These are phyloP conservation scores for Drosophila mercatorum DNA, from an alignment of 2,888 invertebrate genomes.

Conservation along the genomic window DNA sequence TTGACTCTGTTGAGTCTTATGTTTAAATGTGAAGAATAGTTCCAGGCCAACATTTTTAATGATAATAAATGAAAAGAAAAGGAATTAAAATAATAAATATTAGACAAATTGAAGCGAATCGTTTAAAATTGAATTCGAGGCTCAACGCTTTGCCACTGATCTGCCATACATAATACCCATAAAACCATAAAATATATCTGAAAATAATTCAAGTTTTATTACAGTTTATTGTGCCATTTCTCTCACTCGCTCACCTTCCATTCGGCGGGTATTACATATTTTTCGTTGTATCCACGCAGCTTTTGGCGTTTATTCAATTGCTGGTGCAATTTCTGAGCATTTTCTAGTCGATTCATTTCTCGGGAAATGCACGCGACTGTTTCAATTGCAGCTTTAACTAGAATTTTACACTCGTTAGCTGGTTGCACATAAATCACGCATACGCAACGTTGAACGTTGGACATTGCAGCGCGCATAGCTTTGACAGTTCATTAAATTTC, in stretches of 20 bases:
- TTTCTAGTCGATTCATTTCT: not conserved
- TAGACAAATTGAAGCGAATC: too few species aligned
- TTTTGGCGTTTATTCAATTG: not conserved
- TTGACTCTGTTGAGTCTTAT: too few species aligned
- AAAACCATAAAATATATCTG: not conserved
- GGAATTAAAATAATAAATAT: too few species aligned
- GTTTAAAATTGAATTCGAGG: too few species aligned
- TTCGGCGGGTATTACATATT: not conserved
- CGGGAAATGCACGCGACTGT: not conserved
- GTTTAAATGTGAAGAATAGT: too few species aligned
- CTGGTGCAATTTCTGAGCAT: not conserved
- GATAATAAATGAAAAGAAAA: too few species aligned
- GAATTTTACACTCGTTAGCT: slow-evolving; percentile 28
- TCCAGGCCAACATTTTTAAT: too few species aligned
- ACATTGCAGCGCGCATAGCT: slow-evolving; percentile 42
- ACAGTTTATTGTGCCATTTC: not conserved
- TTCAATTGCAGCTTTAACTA: slow-evolving; percentile 29
- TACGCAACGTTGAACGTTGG: slow-evolving; percentile 48
- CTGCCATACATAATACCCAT: not conserved
- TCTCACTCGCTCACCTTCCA: not conserved
- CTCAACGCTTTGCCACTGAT: too few species aligned
- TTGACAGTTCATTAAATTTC: slow-evolving; percentile 75
- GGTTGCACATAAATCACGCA: slow-evolving; percentile 64
- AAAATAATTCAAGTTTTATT: not conserved
- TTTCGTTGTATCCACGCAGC: not conserved